phyloP scores from a whole-genome alignment of 2,888 invertebrate species.

The Mantis religiosa region DNA sequence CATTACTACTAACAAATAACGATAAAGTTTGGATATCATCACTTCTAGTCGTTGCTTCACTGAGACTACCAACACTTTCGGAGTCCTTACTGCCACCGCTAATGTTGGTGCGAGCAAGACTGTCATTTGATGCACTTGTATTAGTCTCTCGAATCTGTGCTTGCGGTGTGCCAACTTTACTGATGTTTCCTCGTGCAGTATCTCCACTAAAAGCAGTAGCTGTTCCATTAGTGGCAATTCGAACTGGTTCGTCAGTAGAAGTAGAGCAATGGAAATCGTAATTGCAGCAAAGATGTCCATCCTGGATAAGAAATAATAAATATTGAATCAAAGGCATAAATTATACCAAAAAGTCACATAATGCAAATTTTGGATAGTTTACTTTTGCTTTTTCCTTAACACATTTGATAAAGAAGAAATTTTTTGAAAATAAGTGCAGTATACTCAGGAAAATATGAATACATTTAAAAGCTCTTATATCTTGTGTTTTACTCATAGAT shows the following conservation, averaged over 20 bases:
- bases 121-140: background rate
- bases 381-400: background rate
- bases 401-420: background rate
- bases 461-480: background rate
- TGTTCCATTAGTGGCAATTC: slow-evolving; percentile 7
- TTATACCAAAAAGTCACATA: background rate
- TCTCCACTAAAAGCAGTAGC: background rate
- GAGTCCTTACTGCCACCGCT: slow-evolving; percentile 4
- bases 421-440: background rate
- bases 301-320: slow-evolving; percentile 40
- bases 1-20: slow-evolving; percentile 13
- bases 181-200: slow-evolving; percentile 1
- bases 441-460: background rate
- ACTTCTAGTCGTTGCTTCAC: slow-evolving; percentile 17
- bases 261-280: slow-evolving; percentile 48
- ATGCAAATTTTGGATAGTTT: background rate
- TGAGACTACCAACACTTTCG: slow-evolving; percentile 7
- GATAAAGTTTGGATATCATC: slow-evolving; percentile 21
- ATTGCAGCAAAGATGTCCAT: slow-evolving; percentile 51
- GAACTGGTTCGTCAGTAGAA: slow-evolving; percentile 40
- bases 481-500: background rate
- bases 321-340: background rate
- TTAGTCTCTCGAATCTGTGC: slow-evolving; percentile 27
- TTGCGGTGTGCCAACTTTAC: slow-evolving; percentile 28
- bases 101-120: background rate